Conservation (phyloP, 2,888 invertebrate genomes). For the Silvanus unidentatus region DNA sequence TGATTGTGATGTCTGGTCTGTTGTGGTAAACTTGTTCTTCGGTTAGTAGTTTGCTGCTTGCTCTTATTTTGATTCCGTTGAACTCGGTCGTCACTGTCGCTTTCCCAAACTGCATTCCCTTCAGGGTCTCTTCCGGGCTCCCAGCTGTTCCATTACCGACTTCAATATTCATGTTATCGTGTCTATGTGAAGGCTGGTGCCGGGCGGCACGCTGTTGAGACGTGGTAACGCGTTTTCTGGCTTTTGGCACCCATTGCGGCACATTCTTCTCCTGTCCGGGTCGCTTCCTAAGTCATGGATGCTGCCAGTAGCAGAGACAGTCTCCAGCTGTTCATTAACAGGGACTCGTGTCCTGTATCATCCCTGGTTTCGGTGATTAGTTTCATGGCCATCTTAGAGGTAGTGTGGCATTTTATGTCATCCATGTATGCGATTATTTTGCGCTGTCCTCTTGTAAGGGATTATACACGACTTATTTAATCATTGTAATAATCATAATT, state of each 20-base stretch:
- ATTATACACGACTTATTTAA: no score
- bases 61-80: background rate
- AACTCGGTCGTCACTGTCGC: background rate
- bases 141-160: background rate
- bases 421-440: slow-evolving; percentile 23
- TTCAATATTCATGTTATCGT: slow-evolving; percentile 4
- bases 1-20: slow-evolving; percentile 11
- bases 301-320: slow-evolving; percentile 15
- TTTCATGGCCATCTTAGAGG: slow-evolving; percentile 6
- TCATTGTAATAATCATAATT: no score
- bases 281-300: slow-evolving; percentile 2
- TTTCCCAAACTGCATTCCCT: slow-evolving; percentile 2
- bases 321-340: slow-evolving; percentile 13
- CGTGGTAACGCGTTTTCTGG: slow-evolving; percentile 6
- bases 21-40: slow-evolving; percentile 8
- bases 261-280: background rate
- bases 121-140: slow-evolving; percentile 3
- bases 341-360: slow-evolving; percentile 11
- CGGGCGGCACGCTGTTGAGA: background rate
- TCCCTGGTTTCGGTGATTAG: slow-evolving; percentile 7
- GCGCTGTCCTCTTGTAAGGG: no score
- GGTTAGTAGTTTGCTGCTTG: slow-evolving; percentile 1
- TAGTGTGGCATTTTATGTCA: slow-evolving; percentile 14
- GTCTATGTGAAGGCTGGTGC: background rate
- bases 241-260: slow-evolving; percentile 1